Percentiles rank a stretch among this genome's conserved stretches.
Conservation (phyloP, 2,113 vertebrate species). For the Caretta caretta region DNA sequence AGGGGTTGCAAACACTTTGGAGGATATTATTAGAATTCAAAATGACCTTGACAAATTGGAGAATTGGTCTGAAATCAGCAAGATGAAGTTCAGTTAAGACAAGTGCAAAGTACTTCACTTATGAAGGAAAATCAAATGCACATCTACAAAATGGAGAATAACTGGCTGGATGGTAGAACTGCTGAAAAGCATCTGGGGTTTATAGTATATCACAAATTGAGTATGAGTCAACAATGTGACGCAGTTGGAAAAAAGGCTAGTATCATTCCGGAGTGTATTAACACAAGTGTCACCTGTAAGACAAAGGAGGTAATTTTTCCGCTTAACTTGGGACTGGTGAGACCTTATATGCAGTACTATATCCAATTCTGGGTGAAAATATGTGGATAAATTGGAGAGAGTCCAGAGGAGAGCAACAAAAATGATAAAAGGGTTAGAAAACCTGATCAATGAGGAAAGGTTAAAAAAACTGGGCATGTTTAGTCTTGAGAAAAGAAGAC, state of each 20-base stretch:
- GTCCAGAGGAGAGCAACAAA: too few relatives aligned
- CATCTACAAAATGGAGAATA: neutral
- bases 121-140: neutral
- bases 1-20: neutral
- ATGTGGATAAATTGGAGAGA: too few relatives aligned
- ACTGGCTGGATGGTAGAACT: neutral
- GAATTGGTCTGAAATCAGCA: neutral
- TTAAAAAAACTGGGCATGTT: too few relatives aligned
- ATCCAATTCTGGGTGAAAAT: too few relatives aligned
- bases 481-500: too few relatives aligned
- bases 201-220: neutral
- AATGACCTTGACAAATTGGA: neutral
- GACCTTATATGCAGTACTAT: neutral
- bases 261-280: neutral
- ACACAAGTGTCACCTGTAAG: neutral
- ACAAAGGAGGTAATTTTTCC: neutral
- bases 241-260: neutral
- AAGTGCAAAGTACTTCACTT: neutral
- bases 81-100: neutral
- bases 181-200: too few relatives aligned
- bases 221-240: neutral
- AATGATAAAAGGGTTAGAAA: too few relatives aligned
- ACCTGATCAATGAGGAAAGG: too few relatives aligned
- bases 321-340: neutral
- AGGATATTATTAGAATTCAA: neutral